Evolutionary conservation across 1,140 invertebrate genomes (phyloP), one percentile per base, ranked within the genome.

Genomic region (Berghia stephanieae): DNA sequence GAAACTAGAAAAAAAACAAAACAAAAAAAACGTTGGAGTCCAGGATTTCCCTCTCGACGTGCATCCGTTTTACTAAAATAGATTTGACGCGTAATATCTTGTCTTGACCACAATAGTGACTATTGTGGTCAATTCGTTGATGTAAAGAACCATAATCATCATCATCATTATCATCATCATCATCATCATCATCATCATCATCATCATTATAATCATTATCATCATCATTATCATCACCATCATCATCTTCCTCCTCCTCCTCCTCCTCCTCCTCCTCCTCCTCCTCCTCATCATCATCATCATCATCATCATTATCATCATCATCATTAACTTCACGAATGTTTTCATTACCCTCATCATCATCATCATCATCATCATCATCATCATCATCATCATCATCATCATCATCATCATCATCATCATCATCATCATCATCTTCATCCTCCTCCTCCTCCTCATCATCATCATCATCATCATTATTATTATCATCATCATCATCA

Each of bases 111-210:
- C n/a, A n/a, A 16, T n/a, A 49, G 13, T 16, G 46, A 49, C n/a
- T 49, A 13, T 16, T 16, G n/a, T 16, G 13, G 46, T 49, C 13
- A 16, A 16, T 49, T 1, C 49, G 49, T 52, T 24, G 1, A 18
- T 24, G 49, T 52, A n/a, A n/a, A n/a, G n/a, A n/a, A n/a, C n/a
- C n/a, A n/a, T n/a, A n/a, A n/a, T n/a, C n/a, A n/a, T n/a, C 49
- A 52, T 52, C 49, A 52, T 52, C 49, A 52, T 52, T 24, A 52
- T 52, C 49, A 52, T 52, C 49, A 52, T 52, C 49, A 52, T 52
- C 49, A 52, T 52, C 49, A 52, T 52, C 49, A 52, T 52, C 49
- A 52, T 52, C 49, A 52, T 52, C 49, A 52, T 49, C 49, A 52
- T 52, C 49, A 52, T 52, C 49, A 52, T 1, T 24, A 52, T 1